phyloP scores from a whole-genome alignment of 2,797 vertebrate genomes.

The Amphiprion clarkii region DNA sequence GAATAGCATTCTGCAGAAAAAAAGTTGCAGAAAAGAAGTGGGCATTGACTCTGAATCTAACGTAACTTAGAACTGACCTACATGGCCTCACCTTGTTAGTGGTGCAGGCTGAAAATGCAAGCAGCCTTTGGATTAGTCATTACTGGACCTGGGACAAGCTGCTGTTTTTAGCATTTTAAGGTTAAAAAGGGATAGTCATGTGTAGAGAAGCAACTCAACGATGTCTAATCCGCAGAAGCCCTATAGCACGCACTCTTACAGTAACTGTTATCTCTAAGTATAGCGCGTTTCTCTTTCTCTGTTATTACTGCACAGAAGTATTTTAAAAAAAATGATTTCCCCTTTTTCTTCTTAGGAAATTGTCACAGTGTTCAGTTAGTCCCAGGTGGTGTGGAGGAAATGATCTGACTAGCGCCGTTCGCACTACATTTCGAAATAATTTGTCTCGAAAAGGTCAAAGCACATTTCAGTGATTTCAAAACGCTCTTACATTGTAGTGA shows the following conservation, averaged over 20 bases:
- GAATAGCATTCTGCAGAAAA: constrained; percentile 14
- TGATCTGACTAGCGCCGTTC: constrained; percentile 51
- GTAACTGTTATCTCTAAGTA: constrained; percentile 38
- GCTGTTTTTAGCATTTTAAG: constrained; percentile 77
- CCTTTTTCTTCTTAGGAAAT: constrained; percentile 55
- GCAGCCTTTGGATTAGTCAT: constrained; percentile 75
- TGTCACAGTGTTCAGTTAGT: constrained; percentile 48
- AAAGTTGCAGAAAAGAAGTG: constrained; percentile 28
- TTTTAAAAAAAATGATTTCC: constrained; percentile 42
- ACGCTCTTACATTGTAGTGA: constrained; percentile 31
- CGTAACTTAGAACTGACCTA: constrained; percentile 55
- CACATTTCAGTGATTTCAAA: constrained; percentile 56
- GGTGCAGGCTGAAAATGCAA: constrained; percentile 51
- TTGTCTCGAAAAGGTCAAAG: constrained; percentile 73
- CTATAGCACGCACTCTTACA: constrained; percentile 44
- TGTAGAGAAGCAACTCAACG: constrained; percentile 52
- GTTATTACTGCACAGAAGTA: constrained; percentile 31
- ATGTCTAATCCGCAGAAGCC: constrained; percentile 63
- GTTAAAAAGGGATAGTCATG: constrained; percentile 68
- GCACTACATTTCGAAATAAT: constrained; percentile 67
- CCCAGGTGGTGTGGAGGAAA: constrained; percentile 65
- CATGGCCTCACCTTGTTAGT: constrained; percentile 61
- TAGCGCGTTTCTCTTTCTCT: constrained; percentile 28
- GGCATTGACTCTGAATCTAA: constrained; percentile 36
- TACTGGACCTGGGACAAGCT: constrained; percentile 64